Evolutionary conservation across 2,888 invertebrate species (phyloP).

Genomic region (Megamerina dolium): DNA sequence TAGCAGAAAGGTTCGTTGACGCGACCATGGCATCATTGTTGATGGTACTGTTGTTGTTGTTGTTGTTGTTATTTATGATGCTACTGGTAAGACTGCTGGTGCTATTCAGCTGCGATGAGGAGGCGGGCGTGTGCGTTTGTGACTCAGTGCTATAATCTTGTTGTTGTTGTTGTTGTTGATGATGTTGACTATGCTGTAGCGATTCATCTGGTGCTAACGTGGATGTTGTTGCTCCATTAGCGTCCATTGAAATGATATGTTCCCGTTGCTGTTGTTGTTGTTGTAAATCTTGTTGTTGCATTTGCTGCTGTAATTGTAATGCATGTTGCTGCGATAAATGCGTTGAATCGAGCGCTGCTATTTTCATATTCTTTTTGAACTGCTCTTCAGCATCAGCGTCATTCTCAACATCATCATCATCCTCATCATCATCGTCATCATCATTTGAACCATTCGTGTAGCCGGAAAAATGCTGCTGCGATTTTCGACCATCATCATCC

Average conservation of each 20-base stretch:
- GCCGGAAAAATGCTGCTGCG: conserved; percentile 22
- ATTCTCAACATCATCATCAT: not conserved
- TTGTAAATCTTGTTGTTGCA: conserved; percentile 11
- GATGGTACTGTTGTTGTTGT: conserved; percentile 7
- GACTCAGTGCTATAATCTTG: not conserved
- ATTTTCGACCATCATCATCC: conserved; percentile 22
- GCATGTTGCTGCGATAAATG: not conserved
- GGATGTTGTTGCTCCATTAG: not conserved
- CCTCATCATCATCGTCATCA: conserved; percentile 10
- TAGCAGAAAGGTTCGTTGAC: not conserved
- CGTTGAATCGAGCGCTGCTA: conserved; percentile 8
- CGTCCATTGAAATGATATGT: conserved; percentile 13
- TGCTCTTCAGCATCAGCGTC: conserved; percentile 14
- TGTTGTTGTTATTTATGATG: conserved; percentile 4
- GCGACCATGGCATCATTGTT: no score
- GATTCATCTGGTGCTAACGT: conserved; percentile 1
- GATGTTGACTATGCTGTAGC: not conserved
- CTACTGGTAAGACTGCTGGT: not conserved
- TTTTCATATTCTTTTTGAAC: conserved; percentile 4
- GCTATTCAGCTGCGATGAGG: not conserved
- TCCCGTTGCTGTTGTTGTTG: conserved; percentile 14
- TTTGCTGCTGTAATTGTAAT: conserved; percentile 12
- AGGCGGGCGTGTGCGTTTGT: not conserved
- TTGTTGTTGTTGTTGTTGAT: conserved; percentile 18
- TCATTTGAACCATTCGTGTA: conserved; percentile 14